Evolutionary conservation across 2,888 invertebrate genomes (phyloP), one percentile per base, ranked within the genome.

Genomic region (Aphidoletes aphidimyza): DNA sequence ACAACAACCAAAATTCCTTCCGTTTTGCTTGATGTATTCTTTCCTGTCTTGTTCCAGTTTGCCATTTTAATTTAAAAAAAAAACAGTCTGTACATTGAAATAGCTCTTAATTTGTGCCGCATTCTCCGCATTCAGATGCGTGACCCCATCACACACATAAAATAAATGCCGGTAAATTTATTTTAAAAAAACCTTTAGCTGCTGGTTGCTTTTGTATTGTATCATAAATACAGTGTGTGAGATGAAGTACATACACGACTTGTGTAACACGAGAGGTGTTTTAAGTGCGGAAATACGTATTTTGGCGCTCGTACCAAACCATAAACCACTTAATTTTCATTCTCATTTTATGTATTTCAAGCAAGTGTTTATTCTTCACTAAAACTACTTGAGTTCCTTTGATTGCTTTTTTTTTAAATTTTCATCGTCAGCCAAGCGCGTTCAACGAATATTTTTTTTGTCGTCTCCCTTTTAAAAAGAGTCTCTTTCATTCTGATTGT

Each of bases 221-320:
- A 42, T n/a, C n/a, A n/a, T n/a, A n/a, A n/a, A n/a, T n/a, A n/a
- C n/a, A n/a, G n/a, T n/a, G n/a, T n/a, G n/a, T n/a, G n/a, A n/a
- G n/a, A n/a, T n/a, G n/a, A 39, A 39, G 11, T 39, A 8, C 39
- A 39, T n/a, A 39, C 39, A 47, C 19, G 47, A 42, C 6, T 42
- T 42, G 6, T 42, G 14, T 42, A 42, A 42, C 14, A 42, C 47
- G 54, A 54, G 54, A 8, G 54, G 3, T 11, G 47, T 47, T 19
- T 54, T 26, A 54, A 54, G 54, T 54, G 54, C 54, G 54, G 54
- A 54, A 54, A 54, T 26, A 54, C 26, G 54, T 54, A 22, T 47
- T 54, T 54, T 26, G 54, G 54, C 26, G 54, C 54, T 54, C 22
- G 22, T n/a, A n/a, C n/a, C n/a, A n/a, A n/a, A n/a, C n/a, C 54